Conservation (phyloP, 2,113 vertebrate species). For the Heterotilapia buettikoferi region DNA sequence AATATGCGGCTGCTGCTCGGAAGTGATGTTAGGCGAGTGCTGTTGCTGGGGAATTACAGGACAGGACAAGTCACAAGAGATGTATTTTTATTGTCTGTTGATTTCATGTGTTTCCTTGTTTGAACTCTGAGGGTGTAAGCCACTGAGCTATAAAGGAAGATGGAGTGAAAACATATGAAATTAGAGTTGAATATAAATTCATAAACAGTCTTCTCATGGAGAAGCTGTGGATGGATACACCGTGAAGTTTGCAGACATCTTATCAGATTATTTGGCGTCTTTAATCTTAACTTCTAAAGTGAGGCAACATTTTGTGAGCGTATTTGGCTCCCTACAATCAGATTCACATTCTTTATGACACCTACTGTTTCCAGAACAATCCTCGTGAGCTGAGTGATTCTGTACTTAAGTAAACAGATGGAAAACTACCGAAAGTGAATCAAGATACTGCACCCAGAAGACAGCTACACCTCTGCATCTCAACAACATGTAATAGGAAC, state of each 20-base stretch:
- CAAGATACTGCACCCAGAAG: not conserved
- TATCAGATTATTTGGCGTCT: not conserved
- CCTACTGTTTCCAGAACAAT: not conserved
- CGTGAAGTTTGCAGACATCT: not conserved
- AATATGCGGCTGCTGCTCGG: not conserved
- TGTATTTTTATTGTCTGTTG: not conserved
- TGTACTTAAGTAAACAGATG: not conserved
- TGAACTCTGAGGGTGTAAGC: not conserved
- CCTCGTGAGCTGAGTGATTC: not conserved
- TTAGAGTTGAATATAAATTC: not conserved
- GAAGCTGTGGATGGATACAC: not conserved
- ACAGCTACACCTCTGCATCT: not conserved
- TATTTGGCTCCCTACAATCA: not conserved
- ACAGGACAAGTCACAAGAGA: not conserved
- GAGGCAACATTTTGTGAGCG: not conserved
- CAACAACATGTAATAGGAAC: not conserved
- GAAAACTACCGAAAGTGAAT: not conserved
- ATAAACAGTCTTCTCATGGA: not conserved
- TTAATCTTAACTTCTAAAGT: not conserved
- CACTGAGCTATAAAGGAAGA: not conserved
- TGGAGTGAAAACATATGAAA: not conserved
- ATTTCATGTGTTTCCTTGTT: not conserved
- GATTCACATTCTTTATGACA: not conserved
- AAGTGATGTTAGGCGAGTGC: constrained; percentile 9
- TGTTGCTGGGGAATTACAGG: not conserved